Percentiles rank a stretch among this genome's conserved stretches.
phyloP scores from a whole-genome alignment of 2,797 vertebrate species.

The Nothura maculosa region DNA sequence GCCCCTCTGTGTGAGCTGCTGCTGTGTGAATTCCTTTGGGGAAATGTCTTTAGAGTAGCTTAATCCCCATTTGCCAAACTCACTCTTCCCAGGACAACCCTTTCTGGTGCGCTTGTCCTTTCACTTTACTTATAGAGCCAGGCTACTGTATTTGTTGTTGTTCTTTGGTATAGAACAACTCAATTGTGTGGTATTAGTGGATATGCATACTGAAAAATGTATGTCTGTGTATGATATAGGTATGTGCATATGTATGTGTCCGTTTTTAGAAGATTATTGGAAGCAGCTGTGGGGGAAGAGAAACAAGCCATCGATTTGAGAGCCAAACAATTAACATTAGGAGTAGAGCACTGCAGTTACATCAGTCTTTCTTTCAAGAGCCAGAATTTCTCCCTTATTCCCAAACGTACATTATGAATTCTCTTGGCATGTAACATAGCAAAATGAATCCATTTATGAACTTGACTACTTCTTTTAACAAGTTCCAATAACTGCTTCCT shows the following conservation, averaged over 20 bases:
- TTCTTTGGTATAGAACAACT: neutral
- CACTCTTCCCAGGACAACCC: neutral
- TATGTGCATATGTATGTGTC: conserved; percentile 28
- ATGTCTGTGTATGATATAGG: neutral
- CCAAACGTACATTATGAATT: conserved; percentile 81
- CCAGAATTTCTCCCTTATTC: conserved; percentile 76
- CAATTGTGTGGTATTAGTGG: conserved; percentile 7
- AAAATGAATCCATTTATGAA: conserved; percentile 83
- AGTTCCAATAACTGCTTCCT: conserved; percentile 87
- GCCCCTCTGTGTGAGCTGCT: neutral
- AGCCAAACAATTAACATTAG: conserved; percentile 77
- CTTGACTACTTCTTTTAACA: conserved; percentile 87
- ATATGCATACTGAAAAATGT: conserved; percentile 11
- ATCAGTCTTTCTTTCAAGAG: conserved; percentile 77
- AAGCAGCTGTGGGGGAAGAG: conserved; percentile 73
- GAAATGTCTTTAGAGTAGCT: neutral
- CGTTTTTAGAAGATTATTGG: conserved; percentile 60
- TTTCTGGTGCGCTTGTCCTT: neutral
- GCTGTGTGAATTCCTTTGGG: conserved; percentile 8
- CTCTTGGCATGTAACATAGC: conserved; percentile 80
- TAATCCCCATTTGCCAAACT: neutral
- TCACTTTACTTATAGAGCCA: neutral
- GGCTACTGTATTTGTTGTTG: neutral
- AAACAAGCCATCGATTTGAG: conserved; percentile 54
- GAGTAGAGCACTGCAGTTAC: conserved; percentile 70